Evolutionary conservation across 2,888 invertebrate species (phyloP).

Genomic region (Leptinotarsa haldemani): DNA sequence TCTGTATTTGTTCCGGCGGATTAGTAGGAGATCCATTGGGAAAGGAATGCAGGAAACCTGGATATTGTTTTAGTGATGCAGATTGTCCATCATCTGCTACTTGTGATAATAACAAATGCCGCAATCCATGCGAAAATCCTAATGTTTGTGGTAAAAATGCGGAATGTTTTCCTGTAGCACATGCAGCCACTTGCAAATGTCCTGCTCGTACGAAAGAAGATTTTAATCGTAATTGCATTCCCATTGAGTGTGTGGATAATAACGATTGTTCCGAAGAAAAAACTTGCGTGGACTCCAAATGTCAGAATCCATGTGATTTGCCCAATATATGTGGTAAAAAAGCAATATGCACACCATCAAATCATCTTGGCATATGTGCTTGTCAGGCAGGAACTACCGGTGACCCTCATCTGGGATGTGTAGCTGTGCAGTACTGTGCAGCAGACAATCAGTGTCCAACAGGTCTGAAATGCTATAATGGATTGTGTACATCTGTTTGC

Average conservation of each 20-base stretch:
- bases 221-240: conserved; percentile 77
- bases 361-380: conserved; percentile 85
- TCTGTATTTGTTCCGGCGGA: conserved; percentile 82
- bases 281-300: conserved; percentile 83
- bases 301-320: conserved; percentile 83
- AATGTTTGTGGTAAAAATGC: conserved; percentile 81
- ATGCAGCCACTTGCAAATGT: conserved; percentile 81
- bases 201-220: conserved; percentile 81
- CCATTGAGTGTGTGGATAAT: conserved; percentile 82
- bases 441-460: conserved; percentile 84
- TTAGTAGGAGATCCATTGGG: conserved; percentile 81
- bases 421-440: conserved; percentile 84
- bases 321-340: conserved; percentile 86
- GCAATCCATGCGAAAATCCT: conserved; percentile 78
- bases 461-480: conserved; percentile 85
- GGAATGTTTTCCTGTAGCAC: conserved; percentile 77
- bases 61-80: conserved; percentile 82
- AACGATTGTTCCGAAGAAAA: conserved; percentile 78
- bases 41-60: conserved; percentile 83
- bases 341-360: conserved; percentile 79
- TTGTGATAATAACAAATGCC: conserved; percentile 80
- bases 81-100: conserved; percentile 84
- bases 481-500: conserved; percentile 83
- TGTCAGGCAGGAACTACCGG: conserved; percentile 88
- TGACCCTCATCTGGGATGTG: conserved; percentile 87